Base-by-base conservation (phyloP, 1,140 invertebrate genomes). In the Phocides pigmalion region DNA sequence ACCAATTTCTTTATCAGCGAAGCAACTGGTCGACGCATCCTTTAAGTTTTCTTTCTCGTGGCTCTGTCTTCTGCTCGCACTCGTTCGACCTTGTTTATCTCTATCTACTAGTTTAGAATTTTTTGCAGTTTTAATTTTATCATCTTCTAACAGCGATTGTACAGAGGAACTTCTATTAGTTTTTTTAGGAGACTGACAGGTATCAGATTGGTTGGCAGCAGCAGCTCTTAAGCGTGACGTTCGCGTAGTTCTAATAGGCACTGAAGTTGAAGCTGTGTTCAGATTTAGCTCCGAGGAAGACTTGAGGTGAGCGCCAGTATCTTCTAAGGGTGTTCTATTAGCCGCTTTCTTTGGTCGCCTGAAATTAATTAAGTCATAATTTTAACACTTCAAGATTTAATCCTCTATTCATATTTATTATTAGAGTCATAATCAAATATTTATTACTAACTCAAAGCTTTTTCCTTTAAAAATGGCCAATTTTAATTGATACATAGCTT, bases 161-260 rank as follows among this genome's bases (percentile, higher is more conserved):
- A 79, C 87, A 17, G 87, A 90, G 65, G 84, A 87, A 67, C 89
- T 92, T 79, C 87, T 81, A 50, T 79, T 86, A 51, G 79, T 72
- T 68, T 87, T 92, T 64, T 81, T 84, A 44, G 75, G 77, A 50
- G 68, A 82, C 14, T 76, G 75, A 42, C 66, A 85, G 59, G 59
- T 66, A 62, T 88, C 84, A 11, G 81, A 76, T 44, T 84, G 77
- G 22, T 72, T 83, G 9, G 82, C 82, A 53, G 94, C 94, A 42
- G 94, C 94, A 62, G 94, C 94, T 73, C 95, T 91, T 53, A 96
- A 87, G 67, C 95, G 93, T 56, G 95, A 95, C n/a, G 95, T 93
- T 79, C 94, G 93, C 22, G 95, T 96, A 49, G 94, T 94, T 81
- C 95, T 93, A 76, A 95, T 94, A 78, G 88, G 84, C 79, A 87